These are phyloP conservation scores for Odobenus rosmarus DNA, from an alignment of 2,113 vertebrate genomes.

Conservation along the genomic window DNA sequence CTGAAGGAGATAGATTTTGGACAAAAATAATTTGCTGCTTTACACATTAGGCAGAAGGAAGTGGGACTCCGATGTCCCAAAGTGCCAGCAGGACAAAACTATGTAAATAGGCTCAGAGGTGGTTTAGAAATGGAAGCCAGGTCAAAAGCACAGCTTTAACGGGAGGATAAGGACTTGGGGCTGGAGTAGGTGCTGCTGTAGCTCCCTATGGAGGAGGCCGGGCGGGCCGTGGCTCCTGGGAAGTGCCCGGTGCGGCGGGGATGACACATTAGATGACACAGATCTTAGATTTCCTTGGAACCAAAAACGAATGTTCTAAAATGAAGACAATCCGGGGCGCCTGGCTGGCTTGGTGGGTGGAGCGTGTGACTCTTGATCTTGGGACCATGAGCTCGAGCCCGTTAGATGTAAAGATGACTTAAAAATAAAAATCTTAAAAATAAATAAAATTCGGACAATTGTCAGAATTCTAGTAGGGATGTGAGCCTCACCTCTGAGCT, in stretches of 20 bases:
- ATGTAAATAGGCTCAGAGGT: neutral
- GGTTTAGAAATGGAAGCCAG: neutral
- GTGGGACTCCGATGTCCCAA: neutral
- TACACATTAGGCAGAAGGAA: neutral
- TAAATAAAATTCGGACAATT: neutral
- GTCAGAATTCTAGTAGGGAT: neutral
- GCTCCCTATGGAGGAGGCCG: neutral
- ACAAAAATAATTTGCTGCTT: neutral
- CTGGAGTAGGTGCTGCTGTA: neutral
- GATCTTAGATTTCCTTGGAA: neutral
- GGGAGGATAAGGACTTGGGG: neutral
- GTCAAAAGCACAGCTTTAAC: neutral
- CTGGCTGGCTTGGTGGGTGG: neutral
- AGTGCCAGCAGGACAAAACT: neutral
- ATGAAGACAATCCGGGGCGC: neutral
- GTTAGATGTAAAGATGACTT: neutral
- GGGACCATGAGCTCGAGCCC: neutral
- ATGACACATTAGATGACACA: fast-evolving
- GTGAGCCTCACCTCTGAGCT: neutral
- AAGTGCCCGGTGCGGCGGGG: neutral
- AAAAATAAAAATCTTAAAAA: neutral
- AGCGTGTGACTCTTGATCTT: neutral
- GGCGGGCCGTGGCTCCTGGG: neutral
- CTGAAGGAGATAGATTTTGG: neutral
- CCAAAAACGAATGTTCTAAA: neutral